Evolutionary conservation across 2,888 invertebrate species (phyloP).

Genomic region (Epirrhoe alternata): DNA sequence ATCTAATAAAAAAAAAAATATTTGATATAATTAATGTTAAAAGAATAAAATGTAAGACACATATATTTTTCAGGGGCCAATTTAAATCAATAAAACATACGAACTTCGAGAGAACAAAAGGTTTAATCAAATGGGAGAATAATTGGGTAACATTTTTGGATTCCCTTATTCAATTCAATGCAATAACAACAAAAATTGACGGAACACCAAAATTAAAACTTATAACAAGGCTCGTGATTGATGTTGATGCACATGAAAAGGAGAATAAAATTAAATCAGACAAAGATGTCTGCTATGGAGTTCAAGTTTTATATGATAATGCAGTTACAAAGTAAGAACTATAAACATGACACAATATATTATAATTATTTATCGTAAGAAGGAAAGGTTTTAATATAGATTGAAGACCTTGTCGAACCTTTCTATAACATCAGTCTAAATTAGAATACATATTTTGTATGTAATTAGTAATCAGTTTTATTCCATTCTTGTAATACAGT

Average conservation of each 20-base stretch:
- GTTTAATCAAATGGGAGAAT: neutral
- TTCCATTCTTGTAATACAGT: no score
- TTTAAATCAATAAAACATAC: neutral
- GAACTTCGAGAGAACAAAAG: neutral
- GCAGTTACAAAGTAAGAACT: neutral
- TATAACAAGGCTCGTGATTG: neutral
- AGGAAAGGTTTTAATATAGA: no score
- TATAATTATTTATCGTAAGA: no score
- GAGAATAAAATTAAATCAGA: neutral
- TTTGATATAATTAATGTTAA: no score
- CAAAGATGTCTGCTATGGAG: neutral
- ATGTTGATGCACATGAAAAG: neutral
- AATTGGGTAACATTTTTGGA: slow-evolving; percentile 1
- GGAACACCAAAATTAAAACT: neutral
- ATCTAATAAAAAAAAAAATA: neutral
- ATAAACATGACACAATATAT: no score
- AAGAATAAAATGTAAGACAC: neutral
- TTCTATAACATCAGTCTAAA: no score
- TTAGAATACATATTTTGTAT: no score
- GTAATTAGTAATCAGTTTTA: no score
- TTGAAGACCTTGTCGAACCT: no score
- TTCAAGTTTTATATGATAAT: neutral
- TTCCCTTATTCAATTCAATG: neutral
- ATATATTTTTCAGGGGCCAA: neutral
- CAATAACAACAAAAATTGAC: neutral